phyloP scores from a whole-genome alignment of 2,113 vertebrate genomes.

The Platanista minor region DNA sequence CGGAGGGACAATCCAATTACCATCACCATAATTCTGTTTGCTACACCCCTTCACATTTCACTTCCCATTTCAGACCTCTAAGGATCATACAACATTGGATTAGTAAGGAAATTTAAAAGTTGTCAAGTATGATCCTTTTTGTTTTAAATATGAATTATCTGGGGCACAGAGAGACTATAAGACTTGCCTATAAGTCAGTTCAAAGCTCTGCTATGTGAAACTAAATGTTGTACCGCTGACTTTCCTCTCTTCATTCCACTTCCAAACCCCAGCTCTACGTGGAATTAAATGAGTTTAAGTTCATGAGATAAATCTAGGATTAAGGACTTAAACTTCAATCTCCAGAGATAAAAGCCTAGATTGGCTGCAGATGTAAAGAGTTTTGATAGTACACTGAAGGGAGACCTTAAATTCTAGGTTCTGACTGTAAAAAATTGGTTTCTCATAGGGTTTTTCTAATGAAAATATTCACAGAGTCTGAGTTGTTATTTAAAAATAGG shows the following conservation, averaged over 20 bases:
- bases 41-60: neutral
- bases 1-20: neutral
- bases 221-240: neutral
- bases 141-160: neutral
- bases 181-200: neutral
- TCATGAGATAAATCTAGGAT: neutral
- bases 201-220: neutral
- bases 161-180: neutral
- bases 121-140: neutral
- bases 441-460: neutral
- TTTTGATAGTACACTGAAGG: neutral
- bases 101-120: neutral
- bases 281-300: neutral
- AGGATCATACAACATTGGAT: neutral
- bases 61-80: neutral
- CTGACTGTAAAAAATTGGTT: neutral
- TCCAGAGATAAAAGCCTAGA: neutral
- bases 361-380: neutral
- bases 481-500: slow-evolving; percentile 57
- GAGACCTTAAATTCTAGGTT: neutral
- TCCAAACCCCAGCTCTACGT: neutral
- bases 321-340: neutral
- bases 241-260: neutral
- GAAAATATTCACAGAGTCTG: slow-evolving; percentile 51
- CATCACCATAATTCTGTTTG: neutral